A percentile compares a stretch with the other conserved stretches of the same genome.
Evolutionary conservation across 2,888 invertebrate species (phyloP).

Genomic region (Harpagoxenus sublaevis): DNA sequence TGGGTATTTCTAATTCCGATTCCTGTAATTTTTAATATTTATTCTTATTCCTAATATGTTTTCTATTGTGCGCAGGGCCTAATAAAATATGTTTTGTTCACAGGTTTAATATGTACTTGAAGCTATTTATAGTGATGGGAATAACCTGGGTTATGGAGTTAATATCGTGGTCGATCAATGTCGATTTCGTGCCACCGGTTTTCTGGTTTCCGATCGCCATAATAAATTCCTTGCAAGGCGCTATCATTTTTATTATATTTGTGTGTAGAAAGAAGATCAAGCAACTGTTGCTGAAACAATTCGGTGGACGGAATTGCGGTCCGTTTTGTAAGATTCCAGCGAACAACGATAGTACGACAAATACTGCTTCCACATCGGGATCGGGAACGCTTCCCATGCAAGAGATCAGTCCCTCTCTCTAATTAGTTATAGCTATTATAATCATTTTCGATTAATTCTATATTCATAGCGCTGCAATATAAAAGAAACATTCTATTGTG

Average conservation of each 20-base stretch:
- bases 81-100: background rate
- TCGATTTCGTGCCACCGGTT: conserved; percentile 77
- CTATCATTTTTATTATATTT: conserved; percentile 91
- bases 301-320: conserved; percentile 78
- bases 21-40: too few species aligned
- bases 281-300: conserved; percentile 89
- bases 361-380: conserved; percentile 70
- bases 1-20: too few species aligned
- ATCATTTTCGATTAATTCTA: background rate
- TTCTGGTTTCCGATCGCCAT: conserved; percentile 90
- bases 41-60: too few species aligned
- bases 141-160: conserved; percentile 94
- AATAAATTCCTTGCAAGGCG: conserved; percentile 90
- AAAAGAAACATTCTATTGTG: background rate
- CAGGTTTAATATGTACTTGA: conserved; percentile 93
- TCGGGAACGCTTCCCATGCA: conserved; percentile 73
- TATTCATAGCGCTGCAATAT: background rate
- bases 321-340: conserved; percentile 85
- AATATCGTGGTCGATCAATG: conserved; percentile 89
- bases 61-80: too few species aligned
- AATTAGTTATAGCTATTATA: background rate
- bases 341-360: conserved; percentile 79
- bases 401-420: conserved; percentile 73
- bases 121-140: conserved; percentile 94
- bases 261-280: conserved; percentile 91